Evolutionary conservation across 2,888 invertebrate species (phyloP), one percentile per base, ranked within the genome.

Genomic region (Pyrrhia umbra): DNA sequence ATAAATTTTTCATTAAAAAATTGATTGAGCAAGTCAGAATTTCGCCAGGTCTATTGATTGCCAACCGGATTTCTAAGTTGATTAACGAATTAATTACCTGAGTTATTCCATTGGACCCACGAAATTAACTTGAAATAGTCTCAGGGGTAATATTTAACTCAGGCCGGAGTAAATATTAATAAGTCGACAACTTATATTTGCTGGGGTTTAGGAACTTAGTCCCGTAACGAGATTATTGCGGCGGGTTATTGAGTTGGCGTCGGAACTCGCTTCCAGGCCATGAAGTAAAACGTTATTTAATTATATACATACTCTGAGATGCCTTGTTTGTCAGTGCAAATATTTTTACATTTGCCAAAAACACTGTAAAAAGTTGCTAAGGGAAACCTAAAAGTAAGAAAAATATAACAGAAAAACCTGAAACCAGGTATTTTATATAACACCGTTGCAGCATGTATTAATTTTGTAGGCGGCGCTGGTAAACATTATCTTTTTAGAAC

Each of bases 31-130:
- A 69, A 74, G 70, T 63, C 75, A 75, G 64, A 81, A 80, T 85
- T 85, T 79, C 72, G 74, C 78, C 75, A 81, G 66, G 65, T 78
- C 77, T 77, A 81, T 83, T 88, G 85, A 90, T 86, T 85, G 76
- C 83, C 74, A 83, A 84, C 83, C 77, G 82, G 84, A 88, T 84
- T 85, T 83, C 83, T 84, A 84, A 88, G 81, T 89, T 87, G 85
- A 88, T 89, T 88, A 90, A 78, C 80, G 81, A 85, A 87, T 86
- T 88, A 87, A 88, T 87, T 88, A 87, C 80, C 78, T 78, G 80
- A 83, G 79, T 83, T 84, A 86, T 84, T 77, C 78, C 73, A 82
- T 78, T 78, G 77, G 82, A 82, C 81, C 79, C 75, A 81, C 73
- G 76, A 84, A 87, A 88, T 88, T 85, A 84, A 82, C 83, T 80